phyloP scores from a whole-genome alignment of 2,888 invertebrate genomes.

The Syrphus vitripennis region DNA sequence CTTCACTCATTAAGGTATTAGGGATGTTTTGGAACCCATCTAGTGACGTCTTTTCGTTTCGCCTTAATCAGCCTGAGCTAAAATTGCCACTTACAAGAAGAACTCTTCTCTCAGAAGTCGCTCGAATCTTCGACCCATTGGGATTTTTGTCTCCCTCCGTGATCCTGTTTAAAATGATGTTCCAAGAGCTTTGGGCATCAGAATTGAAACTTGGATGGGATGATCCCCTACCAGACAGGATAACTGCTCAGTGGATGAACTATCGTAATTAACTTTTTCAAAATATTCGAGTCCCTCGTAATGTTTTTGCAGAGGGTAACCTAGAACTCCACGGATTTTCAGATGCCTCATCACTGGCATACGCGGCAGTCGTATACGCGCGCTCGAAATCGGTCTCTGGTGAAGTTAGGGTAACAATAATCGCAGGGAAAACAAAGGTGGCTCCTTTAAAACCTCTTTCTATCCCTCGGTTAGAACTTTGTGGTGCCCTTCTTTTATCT shows the following conservation, averaged over 20 bases:
- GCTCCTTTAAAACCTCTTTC: conserved; percentile 45
- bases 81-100: background rate
- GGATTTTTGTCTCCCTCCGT: background rate
- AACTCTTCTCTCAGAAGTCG: background rate
- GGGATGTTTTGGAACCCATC: conserved; percentile 8
- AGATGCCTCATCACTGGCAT: background rate
- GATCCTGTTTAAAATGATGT: background rate
- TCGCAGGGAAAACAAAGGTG: conserved; percentile 12
- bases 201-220: background rate
- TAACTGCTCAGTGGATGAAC: background rate
- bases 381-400: background rate
- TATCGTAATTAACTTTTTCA: background rate
- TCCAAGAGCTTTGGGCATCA: background rate
- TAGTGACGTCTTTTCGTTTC: background rate
- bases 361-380: background rate
- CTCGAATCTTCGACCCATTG: background rate
- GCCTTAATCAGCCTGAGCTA: background rate
- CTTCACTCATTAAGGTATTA: background rate
- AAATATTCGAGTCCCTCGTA: background rate
- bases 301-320: background rate
- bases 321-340: background rate
- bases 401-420: background rate
- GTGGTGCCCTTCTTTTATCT: conserved; percentile 36
- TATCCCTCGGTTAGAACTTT: conserved; percentile 50
- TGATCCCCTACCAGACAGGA: background rate